Percentiles rank a stretch among this genome's conserved stretches.
phyloP scores from a whole-genome alignment of 2,888 invertebrate genomes.

The Cacoxenus indagator region DNA sequence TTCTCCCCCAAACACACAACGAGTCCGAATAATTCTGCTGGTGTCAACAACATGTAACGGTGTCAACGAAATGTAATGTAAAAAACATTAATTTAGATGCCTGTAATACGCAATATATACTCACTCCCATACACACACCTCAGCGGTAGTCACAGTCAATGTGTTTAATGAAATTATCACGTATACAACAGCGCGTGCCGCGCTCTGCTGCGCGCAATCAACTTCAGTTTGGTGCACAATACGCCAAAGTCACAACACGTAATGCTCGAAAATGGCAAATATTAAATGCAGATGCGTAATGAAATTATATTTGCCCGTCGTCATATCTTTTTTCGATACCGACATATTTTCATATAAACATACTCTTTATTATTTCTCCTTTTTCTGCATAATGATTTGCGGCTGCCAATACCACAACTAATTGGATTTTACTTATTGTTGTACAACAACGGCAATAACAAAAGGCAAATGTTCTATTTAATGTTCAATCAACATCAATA shows the following conservation, averaged over 20 bases:
- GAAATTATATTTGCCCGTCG: neutral
- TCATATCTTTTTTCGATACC: neutral
- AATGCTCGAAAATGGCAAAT: neutral
- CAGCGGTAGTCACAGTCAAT: constrained; percentile 32
- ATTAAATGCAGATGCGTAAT: constrained; percentile 3
- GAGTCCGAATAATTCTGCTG: neutral
- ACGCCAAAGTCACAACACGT: neutral
- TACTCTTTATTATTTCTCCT: neutral
- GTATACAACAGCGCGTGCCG: constrained; percentile 13
- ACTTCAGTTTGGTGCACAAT: neutral
- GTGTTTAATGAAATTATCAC: constrained; percentile 51
- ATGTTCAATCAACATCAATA: constrained; percentile 63
- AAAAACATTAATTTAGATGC: constrained; percentile 12
- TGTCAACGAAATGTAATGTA: constrained; percentile 10
- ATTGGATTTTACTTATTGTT: constrained; percentile 62
- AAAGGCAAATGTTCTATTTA: constrained; percentile 9
- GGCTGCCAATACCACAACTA: constrained; percentile 40
- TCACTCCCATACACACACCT: neutral
- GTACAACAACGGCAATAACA: constrained; percentile 53
- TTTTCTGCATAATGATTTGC: constrained; percentile 5
- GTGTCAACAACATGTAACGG: neutral
- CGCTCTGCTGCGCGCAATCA: neutral
- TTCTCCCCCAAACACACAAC: neutral
- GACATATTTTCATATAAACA: no score
- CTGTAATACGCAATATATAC: neutral